Percentiles rank a stretch among this genome's conserved stretches.
These are phyloP conservation scores for Pipra filicauda DNA, from an alignment of 2,113 vertebrate genomes.

Conservation along the genomic window DNA sequence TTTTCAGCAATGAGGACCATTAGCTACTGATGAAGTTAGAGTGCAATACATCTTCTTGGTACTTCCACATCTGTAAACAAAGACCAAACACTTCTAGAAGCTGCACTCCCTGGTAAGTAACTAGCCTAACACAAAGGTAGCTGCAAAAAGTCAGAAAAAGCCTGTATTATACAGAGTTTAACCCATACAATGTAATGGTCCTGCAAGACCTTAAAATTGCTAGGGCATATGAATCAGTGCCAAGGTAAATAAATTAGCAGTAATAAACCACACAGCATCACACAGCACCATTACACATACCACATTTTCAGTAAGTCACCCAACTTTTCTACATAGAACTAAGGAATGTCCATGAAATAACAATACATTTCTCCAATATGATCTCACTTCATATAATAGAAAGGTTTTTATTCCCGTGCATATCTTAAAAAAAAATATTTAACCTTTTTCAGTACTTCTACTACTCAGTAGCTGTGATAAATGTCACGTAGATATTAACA, in stretches of 20 bases:
- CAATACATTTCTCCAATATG: neutral
- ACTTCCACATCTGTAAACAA: neutral
- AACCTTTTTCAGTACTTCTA: neutral
- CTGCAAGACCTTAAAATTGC: neutral
- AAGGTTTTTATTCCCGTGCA: neutral
- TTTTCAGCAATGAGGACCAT: slow-evolving; percentile 18
- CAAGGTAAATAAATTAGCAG: neutral
- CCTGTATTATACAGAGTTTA: neutral
- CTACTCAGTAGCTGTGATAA: neutral
- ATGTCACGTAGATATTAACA: neutral
- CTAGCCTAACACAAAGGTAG: neutral
- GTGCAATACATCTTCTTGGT: neutral
- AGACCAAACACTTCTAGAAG: neutral
- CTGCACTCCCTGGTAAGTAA: neutral
- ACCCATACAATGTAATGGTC: neutral
- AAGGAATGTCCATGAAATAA: neutral
- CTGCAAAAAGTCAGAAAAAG: neutral
- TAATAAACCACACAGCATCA: neutral
- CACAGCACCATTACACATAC: neutral
- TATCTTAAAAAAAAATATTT: neutral
- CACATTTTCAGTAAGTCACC: neutral
- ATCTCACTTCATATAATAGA: neutral
- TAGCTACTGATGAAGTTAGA: neutral
- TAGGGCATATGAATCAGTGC: neutral
- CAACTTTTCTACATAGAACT: neutral